phyloP scores from a whole-genome alignment of 1,140 invertebrate species.

The Lineus longissimus region DNA sequence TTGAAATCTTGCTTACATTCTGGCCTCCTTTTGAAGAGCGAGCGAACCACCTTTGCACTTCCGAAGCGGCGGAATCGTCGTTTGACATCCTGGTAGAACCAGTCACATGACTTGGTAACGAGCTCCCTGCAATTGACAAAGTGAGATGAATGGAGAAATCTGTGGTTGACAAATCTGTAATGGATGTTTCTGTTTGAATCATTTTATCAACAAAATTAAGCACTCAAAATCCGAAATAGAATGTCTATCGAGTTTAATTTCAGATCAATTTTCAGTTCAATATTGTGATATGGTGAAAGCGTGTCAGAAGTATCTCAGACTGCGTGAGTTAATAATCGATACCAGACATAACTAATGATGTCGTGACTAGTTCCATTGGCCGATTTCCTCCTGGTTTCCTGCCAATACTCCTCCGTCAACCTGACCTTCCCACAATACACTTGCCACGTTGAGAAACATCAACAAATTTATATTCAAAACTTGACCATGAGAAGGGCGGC shows the following conservation, averaged over 20 bases:
- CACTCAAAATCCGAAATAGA: constrained; percentile 4
- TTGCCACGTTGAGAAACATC: too few species aligned
- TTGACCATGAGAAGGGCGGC: too few species aligned
- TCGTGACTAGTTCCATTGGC: too few species aligned
- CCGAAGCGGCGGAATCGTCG: constrained; percentile 42
- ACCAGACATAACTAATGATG: too few species aligned
- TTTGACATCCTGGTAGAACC: constrained; percentile 44
- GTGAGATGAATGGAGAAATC: neutral
- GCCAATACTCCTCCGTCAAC: too few species aligned
- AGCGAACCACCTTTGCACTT: constrained; percentile 47
- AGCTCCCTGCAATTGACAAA: constrained; percentile 33
- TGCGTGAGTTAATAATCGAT: too few species aligned
- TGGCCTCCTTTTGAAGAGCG: constrained; percentile 35
- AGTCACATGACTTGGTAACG: constrained; percentile 35
- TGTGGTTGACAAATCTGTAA: neutral
- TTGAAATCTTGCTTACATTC: constrained; percentile 16
- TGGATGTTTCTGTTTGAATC: neutral
- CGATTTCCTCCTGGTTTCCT: too few species aligned
- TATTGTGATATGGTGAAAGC: too few species aligned
- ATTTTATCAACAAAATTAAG: neutral
- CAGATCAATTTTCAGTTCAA: too few species aligned
- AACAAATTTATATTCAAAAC: too few species aligned
- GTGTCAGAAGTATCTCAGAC: too few species aligned
- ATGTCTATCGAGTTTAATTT: neutral
- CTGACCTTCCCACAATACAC: too few species aligned